Percentiles rank a stretch among this genome's conserved stretches.
Evolutionary conservation across 2,113 vertebrate genomes (phyloP).

Genomic region (Colinus virginianus): DNA sequence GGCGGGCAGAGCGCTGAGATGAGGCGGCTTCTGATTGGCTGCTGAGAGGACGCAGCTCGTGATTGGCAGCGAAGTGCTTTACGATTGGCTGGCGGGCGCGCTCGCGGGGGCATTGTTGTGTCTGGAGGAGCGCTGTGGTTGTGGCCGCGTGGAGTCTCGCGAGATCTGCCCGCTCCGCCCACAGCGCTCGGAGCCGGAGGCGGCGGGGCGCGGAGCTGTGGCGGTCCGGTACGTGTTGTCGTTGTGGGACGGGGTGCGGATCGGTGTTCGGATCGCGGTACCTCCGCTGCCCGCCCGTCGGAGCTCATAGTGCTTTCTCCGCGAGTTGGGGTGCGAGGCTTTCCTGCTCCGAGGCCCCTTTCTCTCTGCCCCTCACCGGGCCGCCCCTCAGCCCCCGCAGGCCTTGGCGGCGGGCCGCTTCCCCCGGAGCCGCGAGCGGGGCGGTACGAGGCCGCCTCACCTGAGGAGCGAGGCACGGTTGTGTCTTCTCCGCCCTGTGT

Average conservation of each 20-base stretch:
- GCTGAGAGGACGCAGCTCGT: neutral
- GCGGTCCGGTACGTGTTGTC: neutral
- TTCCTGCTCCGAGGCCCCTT: neutral
- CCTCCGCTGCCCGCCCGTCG: neutral
- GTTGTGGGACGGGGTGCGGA: neutral
- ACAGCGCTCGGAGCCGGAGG: neutral
- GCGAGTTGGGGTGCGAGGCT: neutral
- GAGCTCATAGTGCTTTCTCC: neutral
- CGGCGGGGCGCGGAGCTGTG: neutral
- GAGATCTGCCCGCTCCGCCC: neutral
- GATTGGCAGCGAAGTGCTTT: rapidly evolving
- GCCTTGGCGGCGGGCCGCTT: neutral
- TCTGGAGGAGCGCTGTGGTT: neutral
- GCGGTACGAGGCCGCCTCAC: neutral
- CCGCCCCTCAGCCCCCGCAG: neutral
- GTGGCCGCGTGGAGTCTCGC: neutral
- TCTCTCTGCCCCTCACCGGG: too few species aligned
- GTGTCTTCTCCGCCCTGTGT: too few species aligned
- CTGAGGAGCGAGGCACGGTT: neutral
- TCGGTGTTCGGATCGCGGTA: neutral
- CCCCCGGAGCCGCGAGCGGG: too few species aligned
- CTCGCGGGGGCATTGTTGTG: neutral
- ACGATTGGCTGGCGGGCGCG: neutral
- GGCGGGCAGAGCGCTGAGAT: neutral
- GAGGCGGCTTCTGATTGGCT: neutral